phyloP scores from a whole-genome alignment of 2,113 vertebrate species.

The Cheilinus undulatus region DNA sequence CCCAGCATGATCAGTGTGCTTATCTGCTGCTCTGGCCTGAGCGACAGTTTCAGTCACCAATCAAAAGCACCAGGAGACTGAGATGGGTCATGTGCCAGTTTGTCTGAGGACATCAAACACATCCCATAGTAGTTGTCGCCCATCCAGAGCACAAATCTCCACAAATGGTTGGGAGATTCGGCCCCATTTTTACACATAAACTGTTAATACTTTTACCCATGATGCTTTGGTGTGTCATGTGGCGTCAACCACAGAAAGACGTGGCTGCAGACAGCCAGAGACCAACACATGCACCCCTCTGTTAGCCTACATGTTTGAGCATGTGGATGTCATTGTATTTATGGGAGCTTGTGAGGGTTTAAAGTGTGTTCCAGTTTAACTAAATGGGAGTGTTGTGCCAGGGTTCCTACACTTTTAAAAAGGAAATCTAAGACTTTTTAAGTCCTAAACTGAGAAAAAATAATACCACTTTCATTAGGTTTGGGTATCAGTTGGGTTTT shows the following conservation, averaged over 20 bases:
- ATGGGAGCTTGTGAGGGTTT: not conserved
- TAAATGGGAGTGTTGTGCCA: too few relatives aligned
- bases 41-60: conserved; percentile 72
- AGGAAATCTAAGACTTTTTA: too few relatives aligned
- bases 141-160: conserved; percentile 80
- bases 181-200: conserved; percentile 18
- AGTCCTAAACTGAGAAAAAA: too few relatives aligned
- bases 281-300: conserved; percentile 88
- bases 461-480: too few relatives aligned
- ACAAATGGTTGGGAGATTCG: conserved; percentile 82
- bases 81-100: conserved; percentile 61
- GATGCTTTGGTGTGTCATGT: conserved; percentile 96
- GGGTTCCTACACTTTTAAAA: too few relatives aligned
- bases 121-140: conserved; percentile 63
- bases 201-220: conserved; percentile 78
- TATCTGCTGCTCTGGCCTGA: conserved; percentile 69
- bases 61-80: conserved; percentile 57
- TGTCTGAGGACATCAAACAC: conserved; percentile 68
- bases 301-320: conserved; percentile 41
- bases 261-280: conserved; percentile 98
- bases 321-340: conserved; percentile 16
- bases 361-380: not conserved
- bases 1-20: conserved; percentile 49
- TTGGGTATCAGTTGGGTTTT: too few relatives aligned
- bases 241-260: conserved; percentile 99